phyloP scores from a whole-genome alignment of 2,113 vertebrate species.

The Chionodraco myersi region DNA sequence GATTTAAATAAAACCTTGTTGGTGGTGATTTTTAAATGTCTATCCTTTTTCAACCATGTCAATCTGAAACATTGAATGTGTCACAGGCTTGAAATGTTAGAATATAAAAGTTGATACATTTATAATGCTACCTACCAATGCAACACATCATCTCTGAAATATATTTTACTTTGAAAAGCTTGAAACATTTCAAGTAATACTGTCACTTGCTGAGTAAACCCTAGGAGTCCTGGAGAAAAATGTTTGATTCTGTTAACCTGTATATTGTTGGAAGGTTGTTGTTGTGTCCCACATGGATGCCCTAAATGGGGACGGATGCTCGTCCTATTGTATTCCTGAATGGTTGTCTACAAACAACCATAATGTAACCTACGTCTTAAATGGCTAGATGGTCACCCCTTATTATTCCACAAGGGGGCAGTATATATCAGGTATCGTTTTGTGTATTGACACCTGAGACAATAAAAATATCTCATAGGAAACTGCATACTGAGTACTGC shows the following conservation, averaged over 20 bases:
- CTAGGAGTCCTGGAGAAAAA: too few relatives aligned
- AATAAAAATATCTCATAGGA: too few relatives aligned
- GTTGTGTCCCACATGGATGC: neutral
- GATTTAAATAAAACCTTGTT: conserved; percentile 75
- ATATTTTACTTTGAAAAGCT: neutral
- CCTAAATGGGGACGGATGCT: neutral
- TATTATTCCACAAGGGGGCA: conserved; percentile 32
- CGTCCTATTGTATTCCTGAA: neutral
- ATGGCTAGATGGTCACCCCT: too few relatives aligned
- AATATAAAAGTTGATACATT: neutral
- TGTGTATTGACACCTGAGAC: too few relatives aligned
- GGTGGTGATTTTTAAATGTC: conserved; percentile 76
- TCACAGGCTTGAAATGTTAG: neutral
- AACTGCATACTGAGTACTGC: neutral
- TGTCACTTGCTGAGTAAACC: too few relatives aligned
- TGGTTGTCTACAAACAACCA: too few relatives aligned
- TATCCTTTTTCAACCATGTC: conserved; percentile 6
- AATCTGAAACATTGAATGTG: neutral
- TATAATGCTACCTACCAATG: neutral
- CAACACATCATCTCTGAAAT: neutral
- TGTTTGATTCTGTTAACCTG: neutral
- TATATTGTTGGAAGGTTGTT: neutral
- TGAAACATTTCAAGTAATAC: neutral
- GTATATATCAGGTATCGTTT: neutral
- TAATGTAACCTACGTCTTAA: neutral